phyloP scores from a whole-genome alignment of 1,140 invertebrate species.

The Cyclargus thomasi region DNA sequence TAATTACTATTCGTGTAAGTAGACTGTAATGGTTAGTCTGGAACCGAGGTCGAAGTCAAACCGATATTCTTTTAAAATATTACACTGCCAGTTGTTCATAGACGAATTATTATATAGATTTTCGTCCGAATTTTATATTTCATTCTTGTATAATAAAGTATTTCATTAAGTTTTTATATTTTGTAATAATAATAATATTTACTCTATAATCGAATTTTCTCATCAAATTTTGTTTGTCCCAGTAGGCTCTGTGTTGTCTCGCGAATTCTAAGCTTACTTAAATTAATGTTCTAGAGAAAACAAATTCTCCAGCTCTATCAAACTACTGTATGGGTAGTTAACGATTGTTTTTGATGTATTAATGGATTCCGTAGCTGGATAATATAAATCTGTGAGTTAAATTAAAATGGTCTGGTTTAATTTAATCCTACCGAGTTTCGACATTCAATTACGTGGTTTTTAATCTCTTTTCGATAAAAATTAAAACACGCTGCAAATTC shows the following conservation, averaged over 20 bases:
- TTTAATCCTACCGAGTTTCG: neutral
- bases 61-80: conserved; percentile 48
- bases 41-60: conserved; percentile 41
- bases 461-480: neutral
- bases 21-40: conserved; percentile 55
- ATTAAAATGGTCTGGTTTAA: neutral
- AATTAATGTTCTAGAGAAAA: neutral
- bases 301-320: neutral
- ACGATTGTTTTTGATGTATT: neutral
- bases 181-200: conserved; percentile 30
- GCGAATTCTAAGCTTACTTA: conserved; percentile 23
- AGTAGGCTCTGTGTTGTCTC: conserved; percentile 45
- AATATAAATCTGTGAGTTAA: too few relatives aligned
- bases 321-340: neutral
- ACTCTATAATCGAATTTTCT: conserved; percentile 25
- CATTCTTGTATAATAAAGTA: conserved; percentile 60
- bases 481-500: neutral
- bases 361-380: too few relatives aligned
- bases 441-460: neutral
- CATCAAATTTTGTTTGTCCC: conserved; percentile 26
- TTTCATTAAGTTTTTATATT: conserved; percentile 64
- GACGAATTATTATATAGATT: conserved; percentile 59
- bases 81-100: conserved; percentile 72
- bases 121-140: conserved; percentile 71
- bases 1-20: conserved; percentile 71